Conservation (phyloP, 2,888 invertebrate genomes). For the Plagiodera versicolora region DNA sequence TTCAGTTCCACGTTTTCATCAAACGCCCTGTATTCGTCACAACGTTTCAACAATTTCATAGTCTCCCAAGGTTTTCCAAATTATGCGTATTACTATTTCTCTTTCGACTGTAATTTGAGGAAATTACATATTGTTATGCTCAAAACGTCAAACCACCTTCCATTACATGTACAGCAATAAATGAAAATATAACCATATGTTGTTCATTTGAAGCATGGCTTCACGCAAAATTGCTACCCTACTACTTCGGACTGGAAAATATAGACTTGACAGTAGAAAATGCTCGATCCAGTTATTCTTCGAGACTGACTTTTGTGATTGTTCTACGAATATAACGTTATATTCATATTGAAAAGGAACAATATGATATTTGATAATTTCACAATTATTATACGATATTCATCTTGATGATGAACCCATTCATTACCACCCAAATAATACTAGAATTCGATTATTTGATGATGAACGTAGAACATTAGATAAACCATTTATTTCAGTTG, state of each 20-base stretch:
- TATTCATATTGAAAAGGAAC: too few species aligned
- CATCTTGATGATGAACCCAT: too few species aligned
- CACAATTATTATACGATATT: too few species aligned
- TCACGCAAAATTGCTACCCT: slow-evolving; percentile 9
- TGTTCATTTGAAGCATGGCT: slow-evolving; percentile 7
- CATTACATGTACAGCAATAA: slow-evolving; percentile 5
- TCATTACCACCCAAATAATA: too few species aligned
- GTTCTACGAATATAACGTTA: too few species aligned
- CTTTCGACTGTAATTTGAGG: slow-evolving; percentile 21
- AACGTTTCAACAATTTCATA: slow-evolving; percentile 11
- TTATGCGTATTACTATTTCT: slow-evolving; percentile 19
- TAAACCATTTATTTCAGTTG: too few species aligned
- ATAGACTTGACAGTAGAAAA: neutral
- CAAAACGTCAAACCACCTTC: slow-evolving; percentile 20
- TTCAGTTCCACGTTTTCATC: too few species aligned
- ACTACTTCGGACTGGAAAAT: neutral
- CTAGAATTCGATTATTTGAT: too few species aligned
- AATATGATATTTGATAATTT: too few species aligned
- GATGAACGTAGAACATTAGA: too few species aligned
- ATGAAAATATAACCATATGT: slow-evolving; percentile 21
- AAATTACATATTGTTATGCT: slow-evolving; percentile 23
- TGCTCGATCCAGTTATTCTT: neutral
- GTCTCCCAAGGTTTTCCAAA: slow-evolving; percentile 15
- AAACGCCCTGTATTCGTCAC: neutral
- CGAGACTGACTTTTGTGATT: neutral